A percentile compares a stretch with the other conserved stretches of the same genome.
Conservation (phyloP, 2,797 vertebrate genomes). For the Catamblyrhynchus diadema region DNA sequence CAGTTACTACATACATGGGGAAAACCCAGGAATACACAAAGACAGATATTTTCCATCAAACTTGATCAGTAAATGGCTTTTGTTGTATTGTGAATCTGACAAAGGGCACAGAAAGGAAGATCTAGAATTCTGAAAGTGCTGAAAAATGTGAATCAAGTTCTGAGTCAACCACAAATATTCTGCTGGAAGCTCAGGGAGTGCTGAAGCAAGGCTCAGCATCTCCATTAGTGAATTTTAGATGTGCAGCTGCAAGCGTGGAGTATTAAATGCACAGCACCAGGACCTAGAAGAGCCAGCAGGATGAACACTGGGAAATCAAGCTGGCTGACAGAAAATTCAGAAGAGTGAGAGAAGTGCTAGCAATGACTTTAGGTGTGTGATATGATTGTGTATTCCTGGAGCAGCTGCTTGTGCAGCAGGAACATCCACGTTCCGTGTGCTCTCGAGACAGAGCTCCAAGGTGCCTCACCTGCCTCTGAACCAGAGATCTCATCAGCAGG, state of each 20-base stretch:
- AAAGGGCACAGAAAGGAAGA: neutral
- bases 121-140: neutral
- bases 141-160: neutral
- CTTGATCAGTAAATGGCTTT: neutral
- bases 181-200: neutral
- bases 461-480: neutral
- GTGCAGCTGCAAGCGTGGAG: neutral
- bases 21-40: constrained; percentile 17
- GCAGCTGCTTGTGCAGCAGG: neutral
- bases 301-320: neutral
- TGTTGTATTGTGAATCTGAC: neutral
- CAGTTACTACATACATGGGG: neutral
- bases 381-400: neutral
- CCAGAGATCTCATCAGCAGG: neutral
- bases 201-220: neutral
- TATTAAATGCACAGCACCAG: neutral
- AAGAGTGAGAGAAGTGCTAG: neutral
- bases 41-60: constrained; percentile 22
- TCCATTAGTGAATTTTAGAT: neutral
- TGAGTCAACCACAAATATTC: neutral
- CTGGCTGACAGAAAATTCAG: neutral
- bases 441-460: rapidly evolving
- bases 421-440: rapidly evolving
- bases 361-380: neutral
- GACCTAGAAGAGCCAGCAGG: neutral